These are phyloP conservation scores for Brachionus rotundiformis DNA, from an alignment of 1,140 invertebrate species.

Conservation along the genomic window DNA sequence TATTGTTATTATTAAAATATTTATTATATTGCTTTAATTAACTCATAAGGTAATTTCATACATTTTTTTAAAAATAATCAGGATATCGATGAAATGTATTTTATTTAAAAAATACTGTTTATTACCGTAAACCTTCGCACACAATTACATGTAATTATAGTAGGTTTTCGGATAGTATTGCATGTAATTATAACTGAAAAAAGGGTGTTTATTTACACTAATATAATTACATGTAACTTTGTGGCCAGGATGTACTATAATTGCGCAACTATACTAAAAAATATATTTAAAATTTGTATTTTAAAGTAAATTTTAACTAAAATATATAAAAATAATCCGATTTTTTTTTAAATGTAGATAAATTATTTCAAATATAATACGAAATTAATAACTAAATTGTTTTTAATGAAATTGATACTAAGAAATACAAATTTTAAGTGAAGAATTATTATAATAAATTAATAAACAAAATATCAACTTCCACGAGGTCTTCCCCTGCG, in stretches of 20 bases:
- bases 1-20: no score
- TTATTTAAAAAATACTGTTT: no score
- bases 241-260: no score
- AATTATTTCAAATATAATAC: background rate
- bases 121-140: background rate
- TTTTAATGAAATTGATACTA: background rate
- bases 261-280: no score
- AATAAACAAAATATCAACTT: conserved; percentile 8
- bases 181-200: no score
- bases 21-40: no score
- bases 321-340: background rate
- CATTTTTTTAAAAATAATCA: no score
- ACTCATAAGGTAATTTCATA: no score
- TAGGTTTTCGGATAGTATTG: no score
- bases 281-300: background rate
- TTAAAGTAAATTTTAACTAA: background rate
- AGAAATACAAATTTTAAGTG: background rate
- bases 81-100: no score
- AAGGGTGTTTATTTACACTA: background rate
- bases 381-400: background rate
- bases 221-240: no score
- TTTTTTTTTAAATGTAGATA: background rate
- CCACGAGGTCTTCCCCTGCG: background rate
- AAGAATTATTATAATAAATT: background rate
- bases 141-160: no score